phyloP scores from a whole-genome alignment of 2,113 vertebrate genomes.

The Cranoglanis bouderius region DNA sequence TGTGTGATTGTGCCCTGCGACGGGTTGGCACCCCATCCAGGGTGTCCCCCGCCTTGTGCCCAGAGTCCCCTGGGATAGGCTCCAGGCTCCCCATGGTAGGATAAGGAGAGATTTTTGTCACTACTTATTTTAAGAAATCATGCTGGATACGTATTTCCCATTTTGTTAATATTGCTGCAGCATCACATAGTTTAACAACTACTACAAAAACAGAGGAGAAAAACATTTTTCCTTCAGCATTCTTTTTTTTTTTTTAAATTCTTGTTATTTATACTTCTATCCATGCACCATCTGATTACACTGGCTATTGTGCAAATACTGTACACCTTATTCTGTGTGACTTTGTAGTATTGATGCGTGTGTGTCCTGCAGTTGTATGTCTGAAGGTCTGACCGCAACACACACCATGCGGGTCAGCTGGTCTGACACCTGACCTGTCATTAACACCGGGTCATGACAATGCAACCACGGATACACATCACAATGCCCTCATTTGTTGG shows the following conservation, averaged over 20 bases:
- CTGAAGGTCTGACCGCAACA: background rate
- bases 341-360: background rate
- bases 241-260: background rate
- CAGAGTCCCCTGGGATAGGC: too few species aligned
- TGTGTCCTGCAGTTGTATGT: background rate
- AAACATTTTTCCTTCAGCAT: too few species aligned
- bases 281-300: background rate
- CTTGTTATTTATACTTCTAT: background rate
- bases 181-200: background rate
- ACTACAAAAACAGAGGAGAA: background rate
- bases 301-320: background rate
- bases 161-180: background rate
- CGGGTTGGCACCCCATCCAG: too few species aligned
- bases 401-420: background rate
- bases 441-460: background rate
- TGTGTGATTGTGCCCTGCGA: too few species aligned
- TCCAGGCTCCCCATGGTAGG: too few species aligned
- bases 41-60: too few species aligned
- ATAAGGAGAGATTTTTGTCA: background rate
- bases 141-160: too few species aligned
- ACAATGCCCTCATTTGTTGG: background rate
- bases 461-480: conserved; percentile 4
- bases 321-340: background rate
- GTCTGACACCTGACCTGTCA: background rate
- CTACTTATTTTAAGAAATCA: background rate